These are phyloP conservation scores for Hepsetus odoe DNA, from an alignment of 2,113 vertebrate genomes.

Conservation along the genomic window DNA sequence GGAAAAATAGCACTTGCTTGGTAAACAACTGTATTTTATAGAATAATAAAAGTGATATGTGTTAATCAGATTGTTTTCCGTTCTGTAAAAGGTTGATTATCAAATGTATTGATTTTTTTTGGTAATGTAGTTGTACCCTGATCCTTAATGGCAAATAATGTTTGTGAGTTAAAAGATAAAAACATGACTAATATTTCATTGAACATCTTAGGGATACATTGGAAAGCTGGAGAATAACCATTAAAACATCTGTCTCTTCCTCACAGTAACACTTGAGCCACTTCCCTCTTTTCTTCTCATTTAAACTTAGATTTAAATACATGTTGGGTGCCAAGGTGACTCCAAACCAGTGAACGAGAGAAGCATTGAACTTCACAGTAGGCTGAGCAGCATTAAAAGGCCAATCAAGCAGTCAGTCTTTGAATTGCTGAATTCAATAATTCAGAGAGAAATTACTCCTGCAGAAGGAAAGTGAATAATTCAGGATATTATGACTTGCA, in stretches of 20 bases:
- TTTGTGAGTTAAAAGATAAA: too few species aligned
- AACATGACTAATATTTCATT: neutral
- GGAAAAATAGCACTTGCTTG: too few species aligned
- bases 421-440: constrained; percentile 75
- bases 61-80: too few species aligned
- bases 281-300: constrained; percentile 6
- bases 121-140: too few species aligned
- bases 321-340: constrained; percentile 39
- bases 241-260: constrained; percentile 7
- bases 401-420: constrained; percentile 64
- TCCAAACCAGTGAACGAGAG: constrained; percentile 29
- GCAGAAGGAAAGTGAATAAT: constrained; percentile 75
- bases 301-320: constrained; percentile 47
- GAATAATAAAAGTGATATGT: too few species aligned
- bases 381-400: constrained; percentile 56
- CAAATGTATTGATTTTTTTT: too few species aligned
- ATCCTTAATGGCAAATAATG: too few species aligned
- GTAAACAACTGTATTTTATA: too few species aligned
- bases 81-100: too few species aligned
- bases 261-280: neutral
- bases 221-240: constrained; percentile 3
- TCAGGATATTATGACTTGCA: constrained; percentile 78
- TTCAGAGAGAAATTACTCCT: constrained; percentile 77
- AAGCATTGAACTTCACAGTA: constrained; percentile 50
- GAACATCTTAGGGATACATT: constrained; percentile 21